Conservation (phyloP, 1,140 invertebrate genomes). For the Bursaphelenchus mucronatus region DNA sequence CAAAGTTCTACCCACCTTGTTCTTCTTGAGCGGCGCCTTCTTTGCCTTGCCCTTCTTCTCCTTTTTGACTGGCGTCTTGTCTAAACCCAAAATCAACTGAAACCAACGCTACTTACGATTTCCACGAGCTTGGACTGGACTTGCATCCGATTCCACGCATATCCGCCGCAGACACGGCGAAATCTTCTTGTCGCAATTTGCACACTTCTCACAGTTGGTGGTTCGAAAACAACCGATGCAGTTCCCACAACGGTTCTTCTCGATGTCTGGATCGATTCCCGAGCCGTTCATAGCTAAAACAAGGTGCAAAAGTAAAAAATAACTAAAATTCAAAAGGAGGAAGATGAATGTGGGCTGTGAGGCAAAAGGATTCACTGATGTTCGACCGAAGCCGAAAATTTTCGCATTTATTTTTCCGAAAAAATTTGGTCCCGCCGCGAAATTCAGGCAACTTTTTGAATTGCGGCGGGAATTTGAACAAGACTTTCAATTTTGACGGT, state of each 20-base stretch:
- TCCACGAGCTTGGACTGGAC: neutral
- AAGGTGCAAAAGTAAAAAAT: no score
- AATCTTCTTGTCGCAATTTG: conserved; percentile 9
- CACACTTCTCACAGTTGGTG: conserved; percentile 27
- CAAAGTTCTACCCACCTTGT: neutral
- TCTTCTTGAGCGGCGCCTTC: neutral
- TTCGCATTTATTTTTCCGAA: no score
- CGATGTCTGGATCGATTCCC: neutral
- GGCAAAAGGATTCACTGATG: no score
- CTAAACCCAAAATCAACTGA: neutral
- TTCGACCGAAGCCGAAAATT: no score
- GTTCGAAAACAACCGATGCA: conserved; percentile 27
- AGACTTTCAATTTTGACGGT: no score
- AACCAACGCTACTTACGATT: neutral
- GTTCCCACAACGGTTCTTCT: conserved; percentile 1
- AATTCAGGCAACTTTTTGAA: no score
- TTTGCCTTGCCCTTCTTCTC: conserved; percentile 9
- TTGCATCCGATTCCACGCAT: conserved; percentile 14
- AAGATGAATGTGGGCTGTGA: no score
- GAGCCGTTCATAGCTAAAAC: no score
- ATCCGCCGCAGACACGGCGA: conserved; percentile 20
- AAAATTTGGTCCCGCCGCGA: no score
- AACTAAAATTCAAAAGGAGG: no score
- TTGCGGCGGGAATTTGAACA: no score
- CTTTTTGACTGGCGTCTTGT: conserved; percentile 2